phyloP scores from a whole-genome alignment of 2,113 vertebrate species.

The Romanogobio albipinnatus region DNA sequence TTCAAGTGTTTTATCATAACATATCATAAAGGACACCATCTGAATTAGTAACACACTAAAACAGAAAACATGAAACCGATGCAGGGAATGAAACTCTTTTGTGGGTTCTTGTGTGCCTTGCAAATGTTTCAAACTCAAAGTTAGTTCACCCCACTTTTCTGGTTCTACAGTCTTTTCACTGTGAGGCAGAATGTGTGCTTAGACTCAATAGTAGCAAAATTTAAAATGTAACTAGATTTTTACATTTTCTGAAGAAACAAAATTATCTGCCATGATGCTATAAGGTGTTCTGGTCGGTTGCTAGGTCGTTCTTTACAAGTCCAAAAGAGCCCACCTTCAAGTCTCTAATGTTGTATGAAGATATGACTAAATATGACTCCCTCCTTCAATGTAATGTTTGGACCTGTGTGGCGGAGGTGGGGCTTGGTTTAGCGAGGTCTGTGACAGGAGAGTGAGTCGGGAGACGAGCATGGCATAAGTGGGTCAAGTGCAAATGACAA shows the following conservation, averaged over 20 bases:
- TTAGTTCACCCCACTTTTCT: background rate
- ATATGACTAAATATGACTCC: too few relatives aligned
- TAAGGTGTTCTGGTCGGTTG: too few relatives aligned
- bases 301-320: background rate
- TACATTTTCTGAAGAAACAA: background rate
- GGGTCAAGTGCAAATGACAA: too few relatives aligned
- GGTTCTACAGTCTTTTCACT: background rate
- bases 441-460: too few relatives aligned
- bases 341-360: too few relatives aligned
- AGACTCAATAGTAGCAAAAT: background rate
- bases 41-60: background rate
- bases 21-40: background rate
- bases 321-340: background rate
- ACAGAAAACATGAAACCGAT: background rate
- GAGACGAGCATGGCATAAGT: too few relatives aligned
- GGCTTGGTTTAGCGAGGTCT: too few relatives aligned
- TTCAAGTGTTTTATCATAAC: background rate
- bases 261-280: background rate
- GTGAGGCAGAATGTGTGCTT: background rate
- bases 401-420: too few relatives aligned
- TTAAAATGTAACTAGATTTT: background rate
- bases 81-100: background rate
- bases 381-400: too few relatives aligned
- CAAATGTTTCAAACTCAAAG: background rate
- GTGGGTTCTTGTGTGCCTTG: background rate